Evolutionary conservation across 2,888 invertebrate species (phyloP), one percentile per base, ranked within the genome.

Genomic region (Drosophila aldrichi): DNA sequence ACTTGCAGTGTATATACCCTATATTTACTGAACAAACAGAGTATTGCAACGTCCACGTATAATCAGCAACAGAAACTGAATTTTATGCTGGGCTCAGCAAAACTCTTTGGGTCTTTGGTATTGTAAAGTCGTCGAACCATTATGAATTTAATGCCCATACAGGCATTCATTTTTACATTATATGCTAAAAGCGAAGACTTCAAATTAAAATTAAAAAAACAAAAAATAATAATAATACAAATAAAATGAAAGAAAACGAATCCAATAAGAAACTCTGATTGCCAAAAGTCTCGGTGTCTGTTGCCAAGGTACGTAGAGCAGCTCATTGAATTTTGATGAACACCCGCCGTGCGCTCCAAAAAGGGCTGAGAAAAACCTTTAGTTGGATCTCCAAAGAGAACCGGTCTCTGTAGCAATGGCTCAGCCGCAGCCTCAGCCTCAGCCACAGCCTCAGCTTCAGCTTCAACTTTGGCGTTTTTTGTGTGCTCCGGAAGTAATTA

Each of bases 401-500:
- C 81, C 87, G 84, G 87, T 55, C 29, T 55, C 18, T 20, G 75
- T 79, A 66, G 52, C 40, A 48, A 51, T 14, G 41, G 25, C 25
- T 55, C 25, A 69, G 67, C 67, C 22, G 7, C 64, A 66, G 64
- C 20, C 51, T 57, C 55, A 46, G 46, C 10, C 25, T 0, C 46
- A 69, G 68, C 69, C n/a, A 22, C 59, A 70, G 64, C 20, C 20
- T 16, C 44, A 69, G 67, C 65, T 16, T 34, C 64, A 68, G 64
- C 20, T 32, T 60, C 51, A 70, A 55, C 79, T 69, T 77, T 61
- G 61, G 64, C 59, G 56, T 64, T 68, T 74, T 67, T 64, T 81
- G 78, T 76, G 69, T 73, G 76, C 86, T 82, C 89, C 88, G 89
- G 88, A 88, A 88, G 90, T 90, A 88, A 88, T 88, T 88, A 88